Conservation (phyloP, 92 coral and sea anemone genomes). For the Parazoanthus darwini region DNA sequence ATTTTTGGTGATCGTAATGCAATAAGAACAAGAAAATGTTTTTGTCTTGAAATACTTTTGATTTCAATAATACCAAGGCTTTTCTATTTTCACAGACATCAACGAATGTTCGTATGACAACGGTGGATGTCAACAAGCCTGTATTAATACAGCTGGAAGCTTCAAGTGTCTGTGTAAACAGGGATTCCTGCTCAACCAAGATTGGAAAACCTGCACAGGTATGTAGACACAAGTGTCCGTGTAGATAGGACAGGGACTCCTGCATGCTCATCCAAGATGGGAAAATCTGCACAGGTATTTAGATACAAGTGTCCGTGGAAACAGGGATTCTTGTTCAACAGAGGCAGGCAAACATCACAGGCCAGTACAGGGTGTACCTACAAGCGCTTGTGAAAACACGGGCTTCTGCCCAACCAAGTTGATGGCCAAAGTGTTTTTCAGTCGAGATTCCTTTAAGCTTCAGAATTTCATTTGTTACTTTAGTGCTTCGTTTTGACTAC, state of each 20-base stretch:
- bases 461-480: background rate
- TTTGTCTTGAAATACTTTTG: background rate
- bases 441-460: background rate
- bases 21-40: too few relatives aligned
- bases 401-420: background rate
- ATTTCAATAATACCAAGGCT: background rate
- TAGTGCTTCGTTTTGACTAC: too few relatives aligned
- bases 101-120: background rate
- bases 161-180: background rate
- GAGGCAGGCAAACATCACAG: background rate
- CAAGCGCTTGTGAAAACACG: background rate
- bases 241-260: background rate
- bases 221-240: background rate
- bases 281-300: background rate
- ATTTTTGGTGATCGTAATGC: too few relatives aligned
- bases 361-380: background rate
- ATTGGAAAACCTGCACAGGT: background rate
- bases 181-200: constrained; percentile 11
- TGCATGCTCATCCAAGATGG: background rate
- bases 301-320: background rate
- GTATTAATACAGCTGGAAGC: background rate
- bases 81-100: background rate
- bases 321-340: constrained; percentile 8
- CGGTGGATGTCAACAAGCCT: background rate
- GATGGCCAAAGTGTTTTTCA: too few relatives aligned